phyloP scores from a whole-genome alignment of 2,113 vertebrate genomes.

The Callipepla squamata region DNA sequence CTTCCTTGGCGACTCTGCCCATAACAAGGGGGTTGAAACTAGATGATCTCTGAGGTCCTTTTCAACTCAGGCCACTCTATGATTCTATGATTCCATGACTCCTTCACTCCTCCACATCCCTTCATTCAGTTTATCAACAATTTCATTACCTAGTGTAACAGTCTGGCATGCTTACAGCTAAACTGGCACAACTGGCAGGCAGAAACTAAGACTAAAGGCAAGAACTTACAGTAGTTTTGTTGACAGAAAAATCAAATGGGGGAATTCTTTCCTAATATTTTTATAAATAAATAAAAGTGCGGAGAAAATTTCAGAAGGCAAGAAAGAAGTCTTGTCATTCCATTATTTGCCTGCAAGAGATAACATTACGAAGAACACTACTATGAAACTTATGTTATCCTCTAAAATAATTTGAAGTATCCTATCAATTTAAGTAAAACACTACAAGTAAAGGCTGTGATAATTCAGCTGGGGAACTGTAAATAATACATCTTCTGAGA shows the following conservation, averaged over 20 bases:
- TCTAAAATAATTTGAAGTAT: not conserved
- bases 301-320: not conserved
- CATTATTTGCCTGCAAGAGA: not conserved
- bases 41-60: too few species aligned
- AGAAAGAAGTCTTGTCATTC: not conserved
- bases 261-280: not conserved
- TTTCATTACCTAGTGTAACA: not conserved
- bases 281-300: not conserved
- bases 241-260: not conserved
- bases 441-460: constrained; percentile 10
- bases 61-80: too few species aligned
- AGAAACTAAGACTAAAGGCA: not conserved
- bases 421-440: not conserved
- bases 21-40: too few species aligned
- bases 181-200: rapidly evolving
- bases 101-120: not conserved
- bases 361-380: not conserved
- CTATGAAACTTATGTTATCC: not conserved
- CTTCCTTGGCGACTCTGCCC: not conserved
- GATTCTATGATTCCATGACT: too few species aligned
- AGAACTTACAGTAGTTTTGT: not conserved
- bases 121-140: not conserved
- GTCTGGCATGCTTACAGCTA: not conserved
- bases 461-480: constrained; percentile 24
- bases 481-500: constrained; percentile 40